phyloP scores from a whole-genome alignment of 2,113 vertebrate species.

The Lutjanus erythropterus region DNA sequence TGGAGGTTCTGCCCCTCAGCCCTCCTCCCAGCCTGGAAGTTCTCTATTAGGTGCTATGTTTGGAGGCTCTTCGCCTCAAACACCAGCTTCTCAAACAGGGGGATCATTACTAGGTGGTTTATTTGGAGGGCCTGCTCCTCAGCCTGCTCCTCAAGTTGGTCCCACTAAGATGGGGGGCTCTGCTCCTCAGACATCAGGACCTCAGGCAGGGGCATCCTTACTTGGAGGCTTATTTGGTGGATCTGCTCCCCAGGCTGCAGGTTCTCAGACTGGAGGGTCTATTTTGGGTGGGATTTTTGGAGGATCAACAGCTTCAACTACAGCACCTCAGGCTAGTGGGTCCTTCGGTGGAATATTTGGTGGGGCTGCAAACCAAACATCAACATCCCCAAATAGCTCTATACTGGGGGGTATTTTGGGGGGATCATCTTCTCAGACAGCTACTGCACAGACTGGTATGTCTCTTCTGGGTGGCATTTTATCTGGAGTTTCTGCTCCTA shows the following conservation, averaged over 20 bases:
- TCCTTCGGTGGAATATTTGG: constrained; percentile 64
- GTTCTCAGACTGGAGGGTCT: constrained; percentile 69
- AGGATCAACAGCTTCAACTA: constrained; percentile 48
- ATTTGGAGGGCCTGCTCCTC: constrained; percentile 72
- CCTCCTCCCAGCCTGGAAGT: constrained; percentile 80
- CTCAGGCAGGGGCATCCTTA: constrained; percentile 65
- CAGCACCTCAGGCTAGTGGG: constrained; percentile 48
- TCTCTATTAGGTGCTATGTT: constrained; percentile 88
- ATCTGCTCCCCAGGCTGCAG: constrained; percentile 59
- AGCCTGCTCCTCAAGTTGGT: constrained; percentile 43
- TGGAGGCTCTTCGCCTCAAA: constrained; percentile 82
- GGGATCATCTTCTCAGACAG: constrained; percentile 60
- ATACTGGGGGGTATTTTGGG: constrained; percentile 70
- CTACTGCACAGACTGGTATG: constrained; percentile 55
- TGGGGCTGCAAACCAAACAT: constrained; percentile 56
- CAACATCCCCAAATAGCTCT: constrained; percentile 61
- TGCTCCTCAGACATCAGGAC: constrained; percentile 49
- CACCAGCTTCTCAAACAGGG: constrained; percentile 63
- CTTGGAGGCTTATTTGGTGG: constrained; percentile 79
- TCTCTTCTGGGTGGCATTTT: constrained; percentile 61
- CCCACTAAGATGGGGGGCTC: constrained; percentile 48
- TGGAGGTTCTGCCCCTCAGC: constrained; percentile 62
- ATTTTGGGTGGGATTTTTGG: constrained; percentile 80
- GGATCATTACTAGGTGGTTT: constrained; percentile 75
- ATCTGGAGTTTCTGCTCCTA: constrained; percentile 58